Conservation (phyloP, 2,113 vertebrate genomes). For the Tapirus terrestris region DNA sequence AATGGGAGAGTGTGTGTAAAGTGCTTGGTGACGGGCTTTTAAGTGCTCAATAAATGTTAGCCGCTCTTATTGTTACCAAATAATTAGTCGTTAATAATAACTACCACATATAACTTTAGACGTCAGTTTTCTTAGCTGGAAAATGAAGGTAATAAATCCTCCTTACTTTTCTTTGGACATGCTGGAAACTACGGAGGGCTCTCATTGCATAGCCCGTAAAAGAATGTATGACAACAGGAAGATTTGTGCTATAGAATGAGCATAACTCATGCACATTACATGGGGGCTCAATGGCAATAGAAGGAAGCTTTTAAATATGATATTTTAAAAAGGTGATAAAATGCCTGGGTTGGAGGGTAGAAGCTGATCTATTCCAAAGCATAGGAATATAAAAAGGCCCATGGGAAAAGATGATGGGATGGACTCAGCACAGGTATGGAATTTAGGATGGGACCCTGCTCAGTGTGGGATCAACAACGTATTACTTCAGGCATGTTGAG, state of each 20-base stretch:
- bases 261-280: background rate
- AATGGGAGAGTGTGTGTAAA: background rate
- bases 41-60: background rate
- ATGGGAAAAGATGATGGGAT: background rate
- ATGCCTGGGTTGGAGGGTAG: background rate
- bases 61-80: background rate
- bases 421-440: background rate
- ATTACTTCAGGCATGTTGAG: too few relatives aligned
- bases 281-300: background rate
- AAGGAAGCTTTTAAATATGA: background rate
- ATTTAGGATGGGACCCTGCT: background rate
- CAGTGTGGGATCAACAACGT: background rate
- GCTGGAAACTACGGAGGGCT: background rate
- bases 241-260: background rate
- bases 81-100: background rate
- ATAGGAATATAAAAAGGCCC: background rate
- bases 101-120: background rate
- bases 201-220: background rate
- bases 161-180: background rate
- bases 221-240: background rate
- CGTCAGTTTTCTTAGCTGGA: background rate
- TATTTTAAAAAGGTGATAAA: background rate
- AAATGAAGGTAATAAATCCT: conserved; percentile 3
- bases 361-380: background rate
- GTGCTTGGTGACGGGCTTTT: background rate